phyloP scores from a whole-genome alignment of 2,113 vertebrate species.

The Ameiurus melas region DNA sequence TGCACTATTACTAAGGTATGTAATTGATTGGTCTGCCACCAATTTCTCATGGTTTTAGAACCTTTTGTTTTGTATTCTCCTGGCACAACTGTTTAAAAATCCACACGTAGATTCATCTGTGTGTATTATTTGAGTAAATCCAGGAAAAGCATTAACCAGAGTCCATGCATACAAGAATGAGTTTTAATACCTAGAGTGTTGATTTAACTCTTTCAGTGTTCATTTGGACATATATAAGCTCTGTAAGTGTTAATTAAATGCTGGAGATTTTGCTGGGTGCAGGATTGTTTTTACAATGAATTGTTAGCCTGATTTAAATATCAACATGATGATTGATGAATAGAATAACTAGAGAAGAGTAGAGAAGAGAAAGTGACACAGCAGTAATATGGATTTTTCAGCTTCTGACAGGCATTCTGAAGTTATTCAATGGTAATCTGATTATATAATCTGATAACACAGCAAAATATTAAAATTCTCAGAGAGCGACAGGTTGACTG shows the following conservation, averaged over 20 bases:
- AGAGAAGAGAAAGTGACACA: not conserved
- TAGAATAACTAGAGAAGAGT: not conserved
- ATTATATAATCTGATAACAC: slow-evolving; percentile 13
- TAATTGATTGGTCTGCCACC: no score
- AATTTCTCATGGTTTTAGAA: no score
- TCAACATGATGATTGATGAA: not conserved
- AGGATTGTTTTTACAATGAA: not conserved
- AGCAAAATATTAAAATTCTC: not conserved
- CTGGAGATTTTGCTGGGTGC: no score
- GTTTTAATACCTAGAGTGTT: no score
- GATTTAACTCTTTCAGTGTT: no score
- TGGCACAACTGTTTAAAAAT: not conserved
- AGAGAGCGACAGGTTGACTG: not conserved
- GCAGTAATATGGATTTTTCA: not conserved
- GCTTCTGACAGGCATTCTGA: not conserved
- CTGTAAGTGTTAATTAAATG: no score
- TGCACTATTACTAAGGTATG: no score
- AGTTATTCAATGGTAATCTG: not conserved
- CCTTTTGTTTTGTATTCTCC: no score
- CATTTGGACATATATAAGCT: no score
- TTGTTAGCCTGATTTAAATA: not conserved
- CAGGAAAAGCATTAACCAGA: not conserved
- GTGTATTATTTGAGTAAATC: not conserved
- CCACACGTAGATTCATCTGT: not conserved
- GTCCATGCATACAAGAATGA: no score